A percentile compares a stretch with the other conserved stretches of the same genome.
phyloP scores from a whole-genome alignment of 2,888 invertebrate species.

The Agrotis clavis region DNA sequence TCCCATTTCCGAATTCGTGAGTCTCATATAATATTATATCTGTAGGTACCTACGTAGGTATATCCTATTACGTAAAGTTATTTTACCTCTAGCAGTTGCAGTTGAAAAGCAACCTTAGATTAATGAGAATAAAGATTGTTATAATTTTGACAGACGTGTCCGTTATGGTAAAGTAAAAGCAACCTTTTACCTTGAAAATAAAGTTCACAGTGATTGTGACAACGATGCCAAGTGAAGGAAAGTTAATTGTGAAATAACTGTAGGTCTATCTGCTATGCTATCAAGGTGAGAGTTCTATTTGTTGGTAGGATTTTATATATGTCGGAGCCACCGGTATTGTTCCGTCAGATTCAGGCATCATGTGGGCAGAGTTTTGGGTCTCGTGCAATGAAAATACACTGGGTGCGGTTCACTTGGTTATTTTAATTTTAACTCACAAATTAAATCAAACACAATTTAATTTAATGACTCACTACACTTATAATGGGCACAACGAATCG shows the following conservation, averaged over 20 bases:
- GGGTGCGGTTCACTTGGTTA: too few relatives aligned
- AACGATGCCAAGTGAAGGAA: too few relatives aligned
- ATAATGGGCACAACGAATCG: too few relatives aligned
- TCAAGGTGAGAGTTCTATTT: constrained; percentile 37
- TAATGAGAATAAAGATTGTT: neutral
- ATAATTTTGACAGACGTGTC: neutral
- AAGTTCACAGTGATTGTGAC: neutral
- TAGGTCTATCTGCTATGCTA: constrained; percentile 9
- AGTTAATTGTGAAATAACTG: neutral
- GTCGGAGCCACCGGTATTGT: too few relatives aligned
- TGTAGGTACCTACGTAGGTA: constrained; percentile 19
- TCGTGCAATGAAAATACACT: too few relatives aligned
- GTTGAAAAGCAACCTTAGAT: neutral
- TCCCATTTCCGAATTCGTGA: constrained; percentile 76
- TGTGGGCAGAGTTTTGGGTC: too few relatives aligned
- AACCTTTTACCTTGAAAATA: neutral
- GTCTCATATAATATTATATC: constrained; percentile 52
- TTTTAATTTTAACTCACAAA: too few relatives aligned
- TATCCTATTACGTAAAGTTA: neutral
- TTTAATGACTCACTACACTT: too few relatives aligned
- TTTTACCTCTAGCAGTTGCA: neutral
- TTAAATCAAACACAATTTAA: too few relatives aligned
- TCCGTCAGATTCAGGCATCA: too few relatives aligned
- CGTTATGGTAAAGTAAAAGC: neutral
- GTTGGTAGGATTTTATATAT: constrained; percentile 10